A percentile compares a stretch with the other conserved stretches of the same genome.
Conservation (phyloP, 92 coral and sea anemone species). For the Umimayanthus chanpuru region DNA sequence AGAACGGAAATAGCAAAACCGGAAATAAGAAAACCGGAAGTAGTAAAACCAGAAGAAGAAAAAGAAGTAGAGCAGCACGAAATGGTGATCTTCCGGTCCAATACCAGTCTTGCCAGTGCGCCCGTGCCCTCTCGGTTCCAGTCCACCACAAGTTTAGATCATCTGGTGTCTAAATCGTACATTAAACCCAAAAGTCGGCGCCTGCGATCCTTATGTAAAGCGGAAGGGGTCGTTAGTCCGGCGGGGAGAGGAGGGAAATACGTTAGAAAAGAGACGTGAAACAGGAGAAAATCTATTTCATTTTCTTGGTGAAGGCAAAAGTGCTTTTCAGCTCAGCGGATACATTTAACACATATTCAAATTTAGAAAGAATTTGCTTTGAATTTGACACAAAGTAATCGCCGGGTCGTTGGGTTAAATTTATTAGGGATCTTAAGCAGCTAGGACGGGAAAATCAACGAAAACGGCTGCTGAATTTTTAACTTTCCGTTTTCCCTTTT, state of each 20-base stretch:
- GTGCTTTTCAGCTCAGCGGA: too few relatives aligned
- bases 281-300: background rate
- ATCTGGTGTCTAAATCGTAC: conserved; percentile 68
- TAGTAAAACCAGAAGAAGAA: conserved; percentile 23
- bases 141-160: conserved; percentile 77
- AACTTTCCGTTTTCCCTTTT: too few relatives aligned
- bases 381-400: too few relatives aligned
- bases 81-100: conserved; percentile 60
- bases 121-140: conserved; percentile 65
- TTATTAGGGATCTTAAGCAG: too few relatives aligned
- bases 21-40: conserved; percentile 40
- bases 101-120: conserved; percentile 66
- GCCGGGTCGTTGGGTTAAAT: too few relatives aligned
- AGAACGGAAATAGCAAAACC: background rate
- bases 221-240: conserved; percentile 78
- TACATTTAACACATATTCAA: too few relatives aligned
- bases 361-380: too few relatives aligned
- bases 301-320: too few relatives aligned
- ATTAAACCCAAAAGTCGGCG: conserved; percentile 74
- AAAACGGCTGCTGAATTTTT: too few relatives aligned
- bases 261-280: conserved; percentile 44
- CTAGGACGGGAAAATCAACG: too few relatives aligned
- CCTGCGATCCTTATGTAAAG: conserved; percentile 67
- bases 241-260: conserved; percentile 76
- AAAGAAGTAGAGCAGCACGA: conserved; percentile 61